phyloP scores from a whole-genome alignment of 2,888 invertebrate genomes.

The Strigamia maritima region DNA sequence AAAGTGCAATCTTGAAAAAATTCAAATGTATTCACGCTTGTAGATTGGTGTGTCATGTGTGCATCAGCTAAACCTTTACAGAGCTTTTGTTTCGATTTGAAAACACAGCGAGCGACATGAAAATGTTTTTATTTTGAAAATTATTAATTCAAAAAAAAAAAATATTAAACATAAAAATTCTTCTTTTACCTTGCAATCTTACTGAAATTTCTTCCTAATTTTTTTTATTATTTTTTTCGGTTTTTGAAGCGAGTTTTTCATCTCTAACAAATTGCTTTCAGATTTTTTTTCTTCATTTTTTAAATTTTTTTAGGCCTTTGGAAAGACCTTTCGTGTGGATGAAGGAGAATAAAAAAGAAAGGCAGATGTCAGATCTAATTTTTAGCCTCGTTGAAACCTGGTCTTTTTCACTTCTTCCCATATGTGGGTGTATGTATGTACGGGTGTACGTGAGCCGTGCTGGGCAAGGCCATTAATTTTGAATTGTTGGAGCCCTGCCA shows the following conservation, averaged over 20 bases:
- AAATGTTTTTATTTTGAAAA: neutral
- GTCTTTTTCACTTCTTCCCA: neutral
- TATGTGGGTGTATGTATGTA: neutral
- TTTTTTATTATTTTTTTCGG: neutral
- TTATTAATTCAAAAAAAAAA: neutral
- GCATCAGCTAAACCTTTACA: no score
- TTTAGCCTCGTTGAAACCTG: neutral
- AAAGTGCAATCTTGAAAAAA: no score
- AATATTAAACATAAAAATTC: neutral
- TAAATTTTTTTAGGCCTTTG: neutral
- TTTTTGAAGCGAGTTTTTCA: conserved; percentile 10
- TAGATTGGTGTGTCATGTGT: no score
- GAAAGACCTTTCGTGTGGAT: neutral
- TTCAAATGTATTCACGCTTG: no score
- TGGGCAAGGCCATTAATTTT: conserved; percentile 36
- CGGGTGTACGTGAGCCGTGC: neutral
- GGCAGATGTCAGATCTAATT: conserved; percentile 5
- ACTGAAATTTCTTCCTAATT: neutral
- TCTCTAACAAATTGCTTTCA: conserved; percentile 10
- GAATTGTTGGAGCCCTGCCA: conserved; percentile 38
- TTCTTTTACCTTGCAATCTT: neutral
- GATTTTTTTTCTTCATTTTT: neutral
- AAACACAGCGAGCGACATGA: no score
- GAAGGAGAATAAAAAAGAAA: neutral
- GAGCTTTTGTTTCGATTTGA: no score